Conservation (phyloP, 1,140 invertebrate genomes). For the Anagrus nilaparvatae region DNA sequence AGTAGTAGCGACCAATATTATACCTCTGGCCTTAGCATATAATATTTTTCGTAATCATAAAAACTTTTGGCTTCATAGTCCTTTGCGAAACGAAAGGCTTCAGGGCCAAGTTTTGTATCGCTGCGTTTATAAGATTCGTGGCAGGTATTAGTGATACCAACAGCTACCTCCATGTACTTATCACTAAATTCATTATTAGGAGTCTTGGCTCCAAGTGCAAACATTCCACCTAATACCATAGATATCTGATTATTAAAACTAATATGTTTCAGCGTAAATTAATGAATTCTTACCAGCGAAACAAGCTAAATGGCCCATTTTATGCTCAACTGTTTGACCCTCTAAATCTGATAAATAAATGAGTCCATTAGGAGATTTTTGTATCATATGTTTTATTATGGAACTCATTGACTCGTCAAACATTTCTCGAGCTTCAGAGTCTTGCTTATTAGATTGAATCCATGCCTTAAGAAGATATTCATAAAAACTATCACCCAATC, state of each 20-base stretch:
- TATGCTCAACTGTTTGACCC: conserved; percentile 85
- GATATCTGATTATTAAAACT: too few species aligned
- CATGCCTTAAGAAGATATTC: conserved; percentile 96
- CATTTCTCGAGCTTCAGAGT: conserved; percentile 79
- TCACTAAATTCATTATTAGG: conserved; percentile 56
- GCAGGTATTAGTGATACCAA: conserved; percentile 88
- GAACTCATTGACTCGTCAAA: conserved; percentile 85
- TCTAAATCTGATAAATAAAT: conserved; percentile 90
- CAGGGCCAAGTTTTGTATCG: conserved; percentile 80
- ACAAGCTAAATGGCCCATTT: conserved; percentile 98
- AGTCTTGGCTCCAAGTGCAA: conserved; percentile 78
- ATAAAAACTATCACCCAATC: conserved; percentile 96
- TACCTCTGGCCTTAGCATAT: conserved; percentile 92
- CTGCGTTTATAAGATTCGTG: conserved; percentile 91
- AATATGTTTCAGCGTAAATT: too few species aligned
- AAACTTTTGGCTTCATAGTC: conserved; percentile 79
- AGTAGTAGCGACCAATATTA: too few species aligned
- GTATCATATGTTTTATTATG: conserved; percentile 66
- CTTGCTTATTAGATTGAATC: conserved; percentile 74
- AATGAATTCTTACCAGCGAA: conserved; percentile 86
- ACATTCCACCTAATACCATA: conserved; percentile 71
- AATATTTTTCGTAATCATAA: conserved; percentile 88
- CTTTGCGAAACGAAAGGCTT: conserved; percentile 82
- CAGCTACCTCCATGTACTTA: conserved; percentile 80
- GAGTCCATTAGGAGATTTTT: conserved; percentile 70